Conservation (phyloP, 2,888 invertebrate species). For the Drosophila sordidula region DNA sequence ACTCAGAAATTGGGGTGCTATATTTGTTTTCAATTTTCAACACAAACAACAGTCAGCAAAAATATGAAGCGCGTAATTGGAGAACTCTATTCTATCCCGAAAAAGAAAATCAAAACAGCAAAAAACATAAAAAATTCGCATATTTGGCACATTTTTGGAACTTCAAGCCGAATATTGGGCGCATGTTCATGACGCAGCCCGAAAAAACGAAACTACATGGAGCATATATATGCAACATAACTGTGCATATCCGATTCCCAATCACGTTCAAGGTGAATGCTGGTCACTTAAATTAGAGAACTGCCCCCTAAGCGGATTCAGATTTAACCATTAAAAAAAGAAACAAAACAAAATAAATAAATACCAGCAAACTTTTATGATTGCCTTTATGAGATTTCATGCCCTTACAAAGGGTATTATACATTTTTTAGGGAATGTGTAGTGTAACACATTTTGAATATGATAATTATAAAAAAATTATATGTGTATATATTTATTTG, state of each 20-base stretch:
- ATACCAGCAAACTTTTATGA: neutral
- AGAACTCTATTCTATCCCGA: conserved; percentile 20
- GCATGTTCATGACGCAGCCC: conserved; percentile 46
- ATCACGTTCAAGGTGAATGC: conserved; percentile 81
- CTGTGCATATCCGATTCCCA: conserved; percentile 58
- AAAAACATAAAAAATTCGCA: conserved; percentile 43
- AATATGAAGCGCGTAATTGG: conserved; percentile 46
- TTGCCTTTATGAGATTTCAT: conserved; percentile 2
- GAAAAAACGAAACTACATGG: conserved; percentile 3
- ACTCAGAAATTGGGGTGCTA: conserved; percentile 12
- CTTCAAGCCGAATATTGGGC: conserved; percentile 19
- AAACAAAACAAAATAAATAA: neutral
- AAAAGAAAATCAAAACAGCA: conserved; percentile 13
- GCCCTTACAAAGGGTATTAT: neutral
- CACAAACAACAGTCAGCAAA: conserved; percentile 59
- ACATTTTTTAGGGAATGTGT: neutral
- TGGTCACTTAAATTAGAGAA: conserved; percentile 28
- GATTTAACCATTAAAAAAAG: conserved; percentile 10
- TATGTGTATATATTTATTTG: no score
- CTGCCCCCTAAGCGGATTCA: conserved; percentile 31
- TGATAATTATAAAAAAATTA: no score
- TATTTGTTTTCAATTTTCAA: conserved; percentile 31
- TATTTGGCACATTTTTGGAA: conserved; percentile 46
- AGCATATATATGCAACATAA: conserved; percentile 12
- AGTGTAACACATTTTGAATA: neutral